Evolutionary conservation across 2,113 vertebrate species (phyloP), one percentile per base, ranked within the genome.

Genomic region (Platysteira castanea): DNA sequence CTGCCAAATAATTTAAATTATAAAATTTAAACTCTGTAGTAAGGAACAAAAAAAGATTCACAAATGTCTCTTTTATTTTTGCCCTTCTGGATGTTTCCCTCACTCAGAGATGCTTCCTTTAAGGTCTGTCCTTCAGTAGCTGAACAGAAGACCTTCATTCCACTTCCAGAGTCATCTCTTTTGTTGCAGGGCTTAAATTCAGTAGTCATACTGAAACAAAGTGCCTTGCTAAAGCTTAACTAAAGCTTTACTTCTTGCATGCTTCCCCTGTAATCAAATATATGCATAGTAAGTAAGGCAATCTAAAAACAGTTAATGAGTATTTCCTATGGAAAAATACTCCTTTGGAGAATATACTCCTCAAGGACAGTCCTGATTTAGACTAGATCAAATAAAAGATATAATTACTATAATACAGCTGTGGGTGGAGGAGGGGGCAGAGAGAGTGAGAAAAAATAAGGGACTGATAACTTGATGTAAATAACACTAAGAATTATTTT

Each of bases 351-450:
- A 93, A 65, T 41, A 88, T 69, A 30, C 31, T 87, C 47, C 47
- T 88, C 68, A 90, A 88, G 67, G 65, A 89, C 78, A 76, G 71
- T 37, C 71, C 63, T 80, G 37, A 93, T 85, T 90, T 80, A 93
- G 82, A 86, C 33, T 46, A 92, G 82, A 94, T 84, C 54, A 83
- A 80, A 77, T 73, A 82, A 93, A 79, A 96, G 44, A 83, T 54
- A 33, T 37, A 90, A 93, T 86, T 83, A 83, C 54, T 65, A 28
- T 37, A 80, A 85, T 50, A 60, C 18, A 84, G 50, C 73, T 44
- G 54, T 16, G 22, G 30, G 21, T 15, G 19, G 26, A 24, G 33
- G 37, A 84, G 12, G 15, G 9, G 15, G 47, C 0, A 2, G 50
- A 75, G 15, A 81, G 42, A 65, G 6, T 33, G 30, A 87, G 33